Evolutionary conservation across 1,140 invertebrate genomes (phyloP).

Genomic region (Penaeus vannamei): DNA sequence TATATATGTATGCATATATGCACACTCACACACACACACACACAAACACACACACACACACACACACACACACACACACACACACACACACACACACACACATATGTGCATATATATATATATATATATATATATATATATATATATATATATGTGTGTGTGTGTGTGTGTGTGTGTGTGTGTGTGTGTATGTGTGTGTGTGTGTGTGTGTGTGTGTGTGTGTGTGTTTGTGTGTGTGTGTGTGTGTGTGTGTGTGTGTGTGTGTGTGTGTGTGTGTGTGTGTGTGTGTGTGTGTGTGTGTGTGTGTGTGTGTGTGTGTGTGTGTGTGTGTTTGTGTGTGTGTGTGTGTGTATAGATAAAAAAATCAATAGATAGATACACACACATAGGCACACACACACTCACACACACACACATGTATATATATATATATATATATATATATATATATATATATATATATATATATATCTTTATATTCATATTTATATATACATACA

Average conservation of each 20-base stretch:
- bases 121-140: not conserved
- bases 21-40: too few species aligned
- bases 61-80: not conserved
- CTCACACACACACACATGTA: not conserved
- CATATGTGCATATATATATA: not conserved
- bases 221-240: not conserved
- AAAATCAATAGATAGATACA: too few species aligned
- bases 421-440: constrained; percentile 6
- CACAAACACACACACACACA: not conserved
- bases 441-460: not conserved
- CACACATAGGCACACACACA: not conserved
- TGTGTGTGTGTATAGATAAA: too few species aligned
- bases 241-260: not conserved
- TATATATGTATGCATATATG: too few species aligned
- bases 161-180: not conserved
- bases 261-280: not conserved
- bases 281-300: not conserved
- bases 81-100: not conserved
- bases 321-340: too few species aligned
- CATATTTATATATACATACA: too few species aligned
- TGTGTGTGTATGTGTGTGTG: not conserved
- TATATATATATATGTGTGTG: not conserved
- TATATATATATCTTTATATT: not conserved
- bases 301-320: not conserved
- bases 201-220: not conserved